Base-by-base conservation (phyloP, 2,888 invertebrate species). In the Oscheius sp. region DNA sequence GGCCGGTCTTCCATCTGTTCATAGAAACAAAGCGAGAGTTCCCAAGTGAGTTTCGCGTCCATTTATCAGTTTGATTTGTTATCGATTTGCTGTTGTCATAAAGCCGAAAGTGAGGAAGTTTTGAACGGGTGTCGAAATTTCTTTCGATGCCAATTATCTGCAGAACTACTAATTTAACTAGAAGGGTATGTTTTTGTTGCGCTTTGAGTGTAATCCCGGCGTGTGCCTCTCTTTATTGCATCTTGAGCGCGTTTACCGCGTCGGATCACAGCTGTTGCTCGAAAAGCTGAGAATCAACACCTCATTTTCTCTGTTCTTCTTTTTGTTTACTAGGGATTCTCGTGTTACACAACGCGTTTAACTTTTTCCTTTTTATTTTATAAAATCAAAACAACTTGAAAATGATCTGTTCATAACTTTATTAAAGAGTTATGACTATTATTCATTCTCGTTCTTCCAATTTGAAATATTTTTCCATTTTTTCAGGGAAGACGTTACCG, bases 191-290 rank as follows among this genome's bases (percentile, higher is more conserved):
- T 35, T 35, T 35, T 35, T 35, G 35, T 35, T 35, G 35, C 35
- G 3, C 35, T 35, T n/a, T 35, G 35, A 35, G 35, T 35, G 35
- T 35, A 35, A 35, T 35, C 35, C 35, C 35, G 61, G n/a, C 41
- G 61, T 61, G 45, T 61, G 61, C 45, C 21, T 1, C n/a, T n/a
- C 52, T 27, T 29, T 66, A 66, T 66, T 66, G 66, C 43, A 25
- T 23, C n/a, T 27, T 27, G 66, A 52, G 66, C 66, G 27, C 66
- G 66, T 66, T 66, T 66, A 66, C 66, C 52, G 66, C 66, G 9
- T n/a, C 35, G 27, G 18, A n/a, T 29, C 49, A 29, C 52, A 52
- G 66, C 66, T 52, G 66, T 66, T 66, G 52, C 27, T 25, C 25
- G 9, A 45, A 21, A 23, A n/a, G 23, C 43, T 9, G n/a, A 66